Base-by-base conservation (phyloP, 2,888 invertebrate genomes). In the Andrena bicolor region DNA sequence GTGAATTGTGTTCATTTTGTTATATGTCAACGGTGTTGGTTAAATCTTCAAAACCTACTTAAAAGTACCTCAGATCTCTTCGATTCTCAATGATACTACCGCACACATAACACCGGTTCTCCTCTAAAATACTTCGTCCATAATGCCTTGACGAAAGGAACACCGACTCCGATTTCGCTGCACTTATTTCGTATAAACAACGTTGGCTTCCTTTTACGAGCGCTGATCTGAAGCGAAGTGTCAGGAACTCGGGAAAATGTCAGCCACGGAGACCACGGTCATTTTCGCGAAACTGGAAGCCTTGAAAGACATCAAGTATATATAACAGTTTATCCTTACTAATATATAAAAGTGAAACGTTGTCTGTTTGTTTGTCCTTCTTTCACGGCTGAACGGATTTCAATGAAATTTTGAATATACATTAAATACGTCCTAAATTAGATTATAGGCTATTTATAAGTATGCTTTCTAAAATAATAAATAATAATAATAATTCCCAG, bases 251-350 rank as follows among this genome's bases (percentile, higher is more conserved):
- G 56, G 35, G 69, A 94, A 93, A 91, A 97, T 97, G 96, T 96
- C 96, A 81, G 96, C 96, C 92, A 96, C 96, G 88, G 97, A 97
- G 94, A 97, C 98, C 94, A 95, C 98, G 80, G 96, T 97, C 92
- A 97, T 98, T 92, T 97, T 98, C 94, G 98, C 98, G 69, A 99
- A 98, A 94, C 95, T 99, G 88, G 98, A 99, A 95, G 98, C 98
- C 80, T 96, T 99, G 91, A 98, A 98, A 95, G 98, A 99, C 94
- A 98, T 99, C 89, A 96, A 97, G 98, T 98, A 94, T 49, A 49
- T 66, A 71, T 26, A 66, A 6, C 2, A 69, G 5, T 56, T 49
- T 48, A 20, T 56, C 2, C 2, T 32, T 32, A 32, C 32, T 32
- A 32, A 32, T 32, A 32, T 7, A 32, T 32, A 7, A 32, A 32